These are phyloP conservation scores for Arenicola marina DNA, from an alignment of 2,888 invertebrate species.

Conservation along the genomic window DNA sequence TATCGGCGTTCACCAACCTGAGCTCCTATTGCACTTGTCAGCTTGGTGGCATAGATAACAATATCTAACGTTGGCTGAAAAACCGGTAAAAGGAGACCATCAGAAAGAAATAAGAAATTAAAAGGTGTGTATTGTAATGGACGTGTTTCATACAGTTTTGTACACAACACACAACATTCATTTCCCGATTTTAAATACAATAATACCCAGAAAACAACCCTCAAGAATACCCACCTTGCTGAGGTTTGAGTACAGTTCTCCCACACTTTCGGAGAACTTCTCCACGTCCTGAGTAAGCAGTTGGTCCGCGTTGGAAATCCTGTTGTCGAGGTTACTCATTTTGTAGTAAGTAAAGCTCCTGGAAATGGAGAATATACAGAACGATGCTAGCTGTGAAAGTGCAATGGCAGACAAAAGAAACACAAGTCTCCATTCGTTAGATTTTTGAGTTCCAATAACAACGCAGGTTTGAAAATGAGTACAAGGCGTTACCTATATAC, in stretches of 20 bases:
- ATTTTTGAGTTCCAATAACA: no score
- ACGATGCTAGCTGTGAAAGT: no score
- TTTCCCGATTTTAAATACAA: no score
- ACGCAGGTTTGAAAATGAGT: no score
- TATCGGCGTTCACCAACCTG: conserved; percentile 62
- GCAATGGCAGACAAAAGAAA: no score
- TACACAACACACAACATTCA: no score
- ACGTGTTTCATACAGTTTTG: no score
- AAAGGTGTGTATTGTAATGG: no score
- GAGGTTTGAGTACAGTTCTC: conserved; percentile 94
- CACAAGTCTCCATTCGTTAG: no score
- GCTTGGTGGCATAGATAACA: conserved; percentile 86
- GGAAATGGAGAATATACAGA: conserved; percentile 25
- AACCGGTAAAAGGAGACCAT: background rate
- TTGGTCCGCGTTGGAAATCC: conserved; percentile 95
- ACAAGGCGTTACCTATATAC: no score
- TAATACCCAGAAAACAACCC: no score
- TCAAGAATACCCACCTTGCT: no score
- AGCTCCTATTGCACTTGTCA: conserved; percentile 82
- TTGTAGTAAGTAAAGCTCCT: conserved; percentile 96
- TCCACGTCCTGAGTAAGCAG: conserved; percentile 94
- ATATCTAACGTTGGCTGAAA: conserved; percentile 86
- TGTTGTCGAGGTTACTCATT: conserved; percentile 91
- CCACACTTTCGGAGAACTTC: conserved; percentile 93
- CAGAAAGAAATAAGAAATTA: background rate